Evolutionary conservation across 2,113 vertebrate genomes (phyloP), one percentile per base, ranked within the genome.

Genomic region (Jaculus jaculus): DNA sequence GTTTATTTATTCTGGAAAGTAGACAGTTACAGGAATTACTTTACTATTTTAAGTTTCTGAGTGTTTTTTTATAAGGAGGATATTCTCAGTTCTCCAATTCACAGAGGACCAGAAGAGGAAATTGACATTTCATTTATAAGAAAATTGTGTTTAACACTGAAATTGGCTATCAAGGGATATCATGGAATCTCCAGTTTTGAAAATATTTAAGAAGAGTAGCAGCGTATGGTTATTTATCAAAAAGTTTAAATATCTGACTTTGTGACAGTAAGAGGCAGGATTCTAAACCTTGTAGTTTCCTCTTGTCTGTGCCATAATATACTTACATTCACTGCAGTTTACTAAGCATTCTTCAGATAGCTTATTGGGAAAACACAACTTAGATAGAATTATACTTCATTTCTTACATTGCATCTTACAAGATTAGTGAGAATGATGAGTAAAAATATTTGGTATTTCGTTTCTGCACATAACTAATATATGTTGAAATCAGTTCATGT

Each of bases 1-100:
- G 78, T 96, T 94, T 96, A 79, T 97, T 96, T 96, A 91, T 84
- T 96, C 89, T 95, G 94, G 95, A 96, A 94, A 92, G 78, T 92
- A 92, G 81, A 93, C 1, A 4, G 61, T 91, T 91, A 92, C 84
- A 92, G 90, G 82, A 94, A 85, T 97, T 95, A 68, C 85, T 95
- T 86, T 95, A 84, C 84, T 88, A 47, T 95, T 69, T 90, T 32
- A 75, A 94, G 87, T 87, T 47, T 78, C 83, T 80, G 93, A 94
- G 90, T n/a, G 77, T 83, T 71, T 84, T 95, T 93, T 88, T 96
- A 54, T 54, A 85, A 94, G 54, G 69, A 92, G 69, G 69, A 90
- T 51, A 73, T 39, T 96, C 20, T 84, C 47, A 77, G 54, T 94
- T 94, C 83, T 93, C 30, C 74, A 88, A 95, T 96, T 83, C 92